Conservation (phyloP, 2,113 vertebrate species). For the Montifringilla adamsi region DNA sequence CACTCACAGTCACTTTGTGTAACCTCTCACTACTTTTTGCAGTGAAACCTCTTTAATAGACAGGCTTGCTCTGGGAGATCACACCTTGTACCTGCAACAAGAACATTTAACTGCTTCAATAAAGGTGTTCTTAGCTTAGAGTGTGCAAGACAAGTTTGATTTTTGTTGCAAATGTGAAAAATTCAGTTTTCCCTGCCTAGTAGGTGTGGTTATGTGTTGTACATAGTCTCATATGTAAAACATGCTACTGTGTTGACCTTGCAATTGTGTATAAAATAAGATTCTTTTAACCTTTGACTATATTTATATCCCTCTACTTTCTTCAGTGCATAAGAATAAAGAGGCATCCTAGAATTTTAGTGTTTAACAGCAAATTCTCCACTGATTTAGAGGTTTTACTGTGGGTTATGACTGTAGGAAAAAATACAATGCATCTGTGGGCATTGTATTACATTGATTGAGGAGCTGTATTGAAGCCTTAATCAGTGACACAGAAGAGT, state of each 20-base stretch:
- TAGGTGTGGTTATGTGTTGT: neutral
- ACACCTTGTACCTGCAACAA: neutral
- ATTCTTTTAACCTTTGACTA: neutral
- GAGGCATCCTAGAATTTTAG: neutral
- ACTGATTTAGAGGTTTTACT: neutral
- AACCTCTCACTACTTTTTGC: neutral
- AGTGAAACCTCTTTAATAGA: neutral
- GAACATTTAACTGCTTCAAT: neutral
- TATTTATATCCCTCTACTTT: neutral
- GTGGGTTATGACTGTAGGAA: neutral
- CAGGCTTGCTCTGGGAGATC: neutral
- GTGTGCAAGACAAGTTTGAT: neutral
- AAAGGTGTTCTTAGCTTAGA: neutral
- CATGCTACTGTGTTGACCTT: neutral
- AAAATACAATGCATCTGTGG: neutral
- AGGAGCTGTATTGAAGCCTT: neutral
- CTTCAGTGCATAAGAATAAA: neutral
- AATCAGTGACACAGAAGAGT: neutral
- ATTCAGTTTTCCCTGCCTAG: neutral
- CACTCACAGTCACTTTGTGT: neutral
- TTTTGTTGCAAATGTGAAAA: neutral
- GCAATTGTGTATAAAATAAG: neutral
- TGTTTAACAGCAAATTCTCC: neutral
- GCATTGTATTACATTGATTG: neutral
- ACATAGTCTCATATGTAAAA: neutral